phyloP scores from a whole-genome alignment of 2,888 invertebrate genomes.

The Escarpia spicata region DNA sequence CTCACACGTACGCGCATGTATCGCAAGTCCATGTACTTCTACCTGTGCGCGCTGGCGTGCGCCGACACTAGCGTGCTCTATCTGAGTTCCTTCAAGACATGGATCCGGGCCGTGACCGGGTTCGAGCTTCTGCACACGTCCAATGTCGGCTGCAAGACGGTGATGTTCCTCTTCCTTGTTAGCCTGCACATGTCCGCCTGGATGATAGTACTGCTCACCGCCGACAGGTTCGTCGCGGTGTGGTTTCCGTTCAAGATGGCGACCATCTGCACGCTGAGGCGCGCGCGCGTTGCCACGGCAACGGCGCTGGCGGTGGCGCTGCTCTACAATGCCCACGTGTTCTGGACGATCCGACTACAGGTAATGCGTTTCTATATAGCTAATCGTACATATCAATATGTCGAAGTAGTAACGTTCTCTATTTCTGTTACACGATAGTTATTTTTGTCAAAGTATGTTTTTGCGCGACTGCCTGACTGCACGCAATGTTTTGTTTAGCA shows the following conservation, averaged over 20 bases:
- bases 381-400: background rate
- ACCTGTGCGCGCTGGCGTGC: constrained; percentile 54
- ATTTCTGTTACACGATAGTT: too few relatives aligned
- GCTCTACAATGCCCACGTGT: constrained; percentile 34
- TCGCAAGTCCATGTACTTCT: constrained; percentile 56
- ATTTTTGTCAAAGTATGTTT: too few relatives aligned
- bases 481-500: too few relatives aligned
- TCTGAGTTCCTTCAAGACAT: constrained; percentile 57
- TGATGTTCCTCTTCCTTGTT: constrained; percentile 53
- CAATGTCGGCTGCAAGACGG: constrained; percentile 51
- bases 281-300: constrained; percentile 30
- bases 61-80: constrained; percentile 57
- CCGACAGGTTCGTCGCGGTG: constrained; percentile 37
- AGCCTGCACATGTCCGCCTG: constrained; percentile 39
- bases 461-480: too few relatives aligned
- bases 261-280: constrained; percentile 29
- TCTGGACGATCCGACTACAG: constrained; percentile 33
- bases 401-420: too few relatives aligned
- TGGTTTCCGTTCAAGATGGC: constrained; percentile 38
- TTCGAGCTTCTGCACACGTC: constrained; percentile 56
- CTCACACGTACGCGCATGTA: constrained; percentile 54
- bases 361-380: background rate
- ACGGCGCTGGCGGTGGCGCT: constrained; percentile 23
- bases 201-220: constrained; percentile 36
- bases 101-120: constrained; percentile 52